Evolutionary conservation across 2,888 invertebrate genomes (phyloP), one percentile per base, ranked within the genome.

Genomic region (Lepidonotus clava): DNA sequence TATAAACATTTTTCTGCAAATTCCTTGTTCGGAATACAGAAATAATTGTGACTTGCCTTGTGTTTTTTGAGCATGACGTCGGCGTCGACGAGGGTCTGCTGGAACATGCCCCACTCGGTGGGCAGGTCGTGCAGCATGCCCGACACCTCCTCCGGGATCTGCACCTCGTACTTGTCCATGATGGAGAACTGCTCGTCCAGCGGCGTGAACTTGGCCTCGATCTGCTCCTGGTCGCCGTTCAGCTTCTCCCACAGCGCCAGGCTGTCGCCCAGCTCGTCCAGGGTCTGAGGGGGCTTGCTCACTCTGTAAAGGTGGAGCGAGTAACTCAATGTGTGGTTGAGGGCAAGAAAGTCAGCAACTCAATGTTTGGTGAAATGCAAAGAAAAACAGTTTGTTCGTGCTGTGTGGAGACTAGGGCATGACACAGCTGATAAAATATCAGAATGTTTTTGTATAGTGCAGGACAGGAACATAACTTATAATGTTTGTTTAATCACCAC

Each of bases 51-150:
- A 61, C 24, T 88, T 92, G 96, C 96, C 95, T 97, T 97, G 87
- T 96, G 96, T 87, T 95, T 95, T 90, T 96, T 96, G 24, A 98
- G 94, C 95, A 96, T 96, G 90, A 96, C 96, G 90, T 97, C 97
- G 0, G 97, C 96, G 89, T 96, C 96, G 85, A 96, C 95, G 18
- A 98, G 94, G 21, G 96, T 93, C 77, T 95, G 94, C 83, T 97
- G 95, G 94, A 98, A 98, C 0, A 95, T 95, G 41, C 95, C 92
- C 98, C 98, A 98, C 67, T 95, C 94, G 0, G 94, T 92, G 1
- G 96, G 95, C 83, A 97, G 95, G 84, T 95, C 91, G 87, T 92
- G 91, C 87, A 93, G 89, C 92, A 92, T 92, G 1, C 86, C 53
- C 46, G 87, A 76, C 4, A 90, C 87, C 2, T 90, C 90, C 18